Percentiles rank a stretch among this genome's conserved stretches.
Evolutionary conservation across 2,797 vertebrate species (phyloP).

Genomic region (Varecia variegata): DNA sequence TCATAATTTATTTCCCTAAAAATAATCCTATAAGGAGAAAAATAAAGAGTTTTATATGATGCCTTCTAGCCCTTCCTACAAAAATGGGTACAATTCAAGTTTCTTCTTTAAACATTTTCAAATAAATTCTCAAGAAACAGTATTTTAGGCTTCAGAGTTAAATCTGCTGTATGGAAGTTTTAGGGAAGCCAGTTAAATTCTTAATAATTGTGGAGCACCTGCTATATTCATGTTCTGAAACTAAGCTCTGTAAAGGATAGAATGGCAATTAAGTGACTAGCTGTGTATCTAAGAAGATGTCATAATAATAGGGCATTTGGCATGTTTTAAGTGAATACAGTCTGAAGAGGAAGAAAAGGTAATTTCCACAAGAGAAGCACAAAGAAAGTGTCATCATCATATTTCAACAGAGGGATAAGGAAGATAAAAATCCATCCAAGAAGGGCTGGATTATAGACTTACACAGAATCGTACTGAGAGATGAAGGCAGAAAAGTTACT

Average conservation of each 20-base stretch:
- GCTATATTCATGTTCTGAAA: background rate
- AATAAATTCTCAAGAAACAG: background rate
- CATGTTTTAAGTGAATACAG: background rate
- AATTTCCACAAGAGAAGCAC: background rate
- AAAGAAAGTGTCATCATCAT: background rate
- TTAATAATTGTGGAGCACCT: background rate
- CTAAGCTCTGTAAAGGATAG: background rate
- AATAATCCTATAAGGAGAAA: conserved; percentile 4
- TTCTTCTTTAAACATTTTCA: conserved; percentile 14
- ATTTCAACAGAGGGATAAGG: background rate
- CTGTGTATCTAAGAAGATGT: background rate
- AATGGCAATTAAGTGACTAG: background rate
- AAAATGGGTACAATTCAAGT: background rate
- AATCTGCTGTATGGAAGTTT: background rate
- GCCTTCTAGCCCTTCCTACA: background rate
- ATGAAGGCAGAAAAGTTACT: background rate
- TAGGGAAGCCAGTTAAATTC: background rate
- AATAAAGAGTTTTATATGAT: background rate
- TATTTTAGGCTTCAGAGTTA: background rate
- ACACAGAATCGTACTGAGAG: background rate
- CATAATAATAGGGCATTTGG: background rate
- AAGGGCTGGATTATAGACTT: background rate
- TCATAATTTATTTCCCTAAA: conserved; percentile 16
- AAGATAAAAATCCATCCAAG: background rate
- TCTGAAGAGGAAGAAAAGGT: background rate